Evolutionary conservation across 92 coral and sea anemone species (phyloP).

Genomic region (Hydrozoanthus gracilis): DNA sequence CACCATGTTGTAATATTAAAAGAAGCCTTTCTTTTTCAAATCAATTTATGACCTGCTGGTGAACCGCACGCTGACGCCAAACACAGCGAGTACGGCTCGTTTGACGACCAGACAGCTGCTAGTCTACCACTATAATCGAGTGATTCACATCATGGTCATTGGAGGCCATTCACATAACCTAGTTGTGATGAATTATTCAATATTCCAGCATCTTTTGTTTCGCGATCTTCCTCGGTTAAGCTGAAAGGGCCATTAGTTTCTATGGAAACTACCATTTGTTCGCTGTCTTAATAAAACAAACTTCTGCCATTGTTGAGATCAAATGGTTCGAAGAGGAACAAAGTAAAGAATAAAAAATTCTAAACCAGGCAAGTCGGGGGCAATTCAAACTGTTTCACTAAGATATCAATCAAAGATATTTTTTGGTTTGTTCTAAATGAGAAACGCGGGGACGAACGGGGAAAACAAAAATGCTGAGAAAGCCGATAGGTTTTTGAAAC

Average conservation of each 20-base stretch:
- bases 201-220: constrained; percentile 26
- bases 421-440: no score
- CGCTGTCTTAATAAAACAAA: neutral
- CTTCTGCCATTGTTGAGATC: neutral
- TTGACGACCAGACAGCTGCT: constrained; percentile 17
- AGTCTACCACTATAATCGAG: neutral
- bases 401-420: no score
- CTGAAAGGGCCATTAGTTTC: constrained; percentile 31
- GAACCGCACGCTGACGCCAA: neutral
- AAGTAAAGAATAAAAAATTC: neutral
- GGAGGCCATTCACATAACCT: neutral
- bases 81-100: neutral
- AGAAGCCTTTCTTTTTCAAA: neutral
- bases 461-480: no score
- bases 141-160: neutral
- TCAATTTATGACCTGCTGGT: neutral
- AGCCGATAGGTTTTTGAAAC: no score
- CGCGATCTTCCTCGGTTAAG: neutral
- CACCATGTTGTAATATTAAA: constrained; percentile 15
- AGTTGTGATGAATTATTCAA: constrained; percentile 37
- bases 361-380: no score
- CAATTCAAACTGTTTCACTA: no score
- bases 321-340: neutral
- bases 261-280: constrained; percentile 1
- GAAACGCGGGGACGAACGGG: no score